Evolutionary conservation across 2,888 invertebrate species (phyloP).

Genomic region (Tipula unca): DNA sequence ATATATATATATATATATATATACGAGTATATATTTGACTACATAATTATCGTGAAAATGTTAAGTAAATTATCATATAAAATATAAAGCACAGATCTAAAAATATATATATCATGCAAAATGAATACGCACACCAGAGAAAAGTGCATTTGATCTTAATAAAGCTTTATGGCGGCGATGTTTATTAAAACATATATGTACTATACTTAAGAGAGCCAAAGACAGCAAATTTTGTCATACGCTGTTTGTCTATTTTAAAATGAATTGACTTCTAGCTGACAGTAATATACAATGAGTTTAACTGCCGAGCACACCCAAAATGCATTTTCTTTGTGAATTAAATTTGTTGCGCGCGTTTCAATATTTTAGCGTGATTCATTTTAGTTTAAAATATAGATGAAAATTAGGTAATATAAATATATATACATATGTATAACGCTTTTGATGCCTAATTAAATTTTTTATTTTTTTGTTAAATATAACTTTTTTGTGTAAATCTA

Average conservation of each 20-base stretch:
- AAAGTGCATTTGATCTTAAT: background rate
- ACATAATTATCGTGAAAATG: background rate
- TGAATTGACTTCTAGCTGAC: background rate
- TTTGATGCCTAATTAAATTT: conserved; percentile 1
- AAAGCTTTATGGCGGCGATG: background rate
- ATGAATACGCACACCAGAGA: background rate
- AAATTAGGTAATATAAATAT: background rate
- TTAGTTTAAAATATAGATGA: background rate
- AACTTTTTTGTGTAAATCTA: background rate
- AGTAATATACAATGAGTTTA: background rate
- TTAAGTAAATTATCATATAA: background rate
- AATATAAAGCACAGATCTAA: background rate
- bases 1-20: background rate
- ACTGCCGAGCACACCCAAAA: background rate
- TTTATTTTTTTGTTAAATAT: background rate
- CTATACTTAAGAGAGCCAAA: background rate
- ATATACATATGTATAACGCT: background rate
- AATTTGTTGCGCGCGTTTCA: background rate
- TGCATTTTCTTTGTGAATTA: background rate
- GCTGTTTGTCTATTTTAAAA: background rate
- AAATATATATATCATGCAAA: background rate
- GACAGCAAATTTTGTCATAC: background rate
- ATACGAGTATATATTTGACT: too few relatives aligned
- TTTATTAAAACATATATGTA: too few relatives aligned
- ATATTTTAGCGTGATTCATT: background rate